A percentile compares a stretch with the other conserved stretches of the same genome.
Conservation (phyloP, 2,888 invertebrate genomes). For the Chrysomela aeneicollis region DNA sequence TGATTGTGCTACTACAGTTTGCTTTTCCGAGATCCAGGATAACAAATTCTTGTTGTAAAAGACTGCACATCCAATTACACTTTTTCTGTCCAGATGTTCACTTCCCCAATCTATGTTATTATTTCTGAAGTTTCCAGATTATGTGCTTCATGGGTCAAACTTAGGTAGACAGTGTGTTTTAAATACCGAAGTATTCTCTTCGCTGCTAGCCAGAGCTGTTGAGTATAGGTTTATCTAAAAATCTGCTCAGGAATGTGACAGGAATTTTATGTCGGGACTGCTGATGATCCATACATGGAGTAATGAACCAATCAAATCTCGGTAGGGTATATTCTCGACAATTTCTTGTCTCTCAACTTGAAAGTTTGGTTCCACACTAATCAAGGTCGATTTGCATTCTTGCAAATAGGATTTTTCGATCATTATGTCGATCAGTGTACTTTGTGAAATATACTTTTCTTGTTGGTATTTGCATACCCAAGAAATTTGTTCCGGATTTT, state of each 20-base stretch:
- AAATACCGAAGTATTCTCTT: slow-evolving; percentile 32
- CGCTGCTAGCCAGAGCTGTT: slow-evolving; percentile 28
- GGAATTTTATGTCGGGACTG: slow-evolving; percentile 34
- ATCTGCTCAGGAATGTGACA: slow-evolving; percentile 26
- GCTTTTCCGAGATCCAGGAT: slow-evolving; percentile 33
- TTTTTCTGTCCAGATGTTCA: slow-evolving; percentile 16
- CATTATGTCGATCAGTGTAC: slow-evolving; percentile 27
- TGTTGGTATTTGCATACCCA: no score
- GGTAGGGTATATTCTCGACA: slow-evolving; percentile 30
- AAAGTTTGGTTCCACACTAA: slow-evolving; percentile 38
- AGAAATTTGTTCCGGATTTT: no score
- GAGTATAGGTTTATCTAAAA: slow-evolving; percentile 33
- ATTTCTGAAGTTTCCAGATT: no score
- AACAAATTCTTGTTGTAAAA: slow-evolving; percentile 29
- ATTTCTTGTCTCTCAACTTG: slow-evolving; percentile 20
- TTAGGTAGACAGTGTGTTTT: background rate
- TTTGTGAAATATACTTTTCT: slow-evolving; percentile 16
- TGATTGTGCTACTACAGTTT: slow-evolving; percentile 32
- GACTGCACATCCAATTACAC: slow-evolving; percentile 25
- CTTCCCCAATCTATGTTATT: background rate
- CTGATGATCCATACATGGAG: slow-evolving; percentile 29
- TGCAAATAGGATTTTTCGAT: slow-evolving; percentile 34
- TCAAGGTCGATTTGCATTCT: slow-evolving; percentile 30
- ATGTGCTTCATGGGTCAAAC: no score
- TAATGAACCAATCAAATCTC: slow-evolving; percentile 33